Base-by-base conservation (phyloP, 2,888 invertebrate genomes). In the Caenorhabditis sp. region DNA sequence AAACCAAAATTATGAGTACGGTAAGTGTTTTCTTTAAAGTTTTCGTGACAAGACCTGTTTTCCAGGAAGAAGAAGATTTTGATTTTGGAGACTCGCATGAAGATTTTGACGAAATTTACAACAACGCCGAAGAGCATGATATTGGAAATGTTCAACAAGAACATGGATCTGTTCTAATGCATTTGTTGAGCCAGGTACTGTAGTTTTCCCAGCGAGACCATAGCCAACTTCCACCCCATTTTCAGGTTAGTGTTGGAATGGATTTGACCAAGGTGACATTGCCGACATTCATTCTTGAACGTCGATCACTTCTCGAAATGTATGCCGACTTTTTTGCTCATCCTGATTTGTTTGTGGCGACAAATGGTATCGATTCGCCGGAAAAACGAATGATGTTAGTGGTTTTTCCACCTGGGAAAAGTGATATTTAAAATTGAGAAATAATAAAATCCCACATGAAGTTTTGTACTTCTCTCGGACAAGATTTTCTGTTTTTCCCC, bases 241-340 rank as follows among this genome's bases (percentile, higher is more conserved):
- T 77, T 19, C 59, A 86, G 84, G 96, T 97, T 78, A 94, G 95
- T 89, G 96, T 97, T 87, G 97, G 97, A 76, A 99, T 99, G 99
- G 99, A 99, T 90, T 92, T 99, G 87, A 99, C 99, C 14, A 99
- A 97, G 91, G 95, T 96, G 75, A 96, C 96, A 62, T 91, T 99
- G 78, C 99, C 99, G 24, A 99, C 99, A 27, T 99, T 99, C 88
- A 99, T 99, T 83, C 90, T 99, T 84, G 99, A 99, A 89, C 92
- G 95, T 89, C 92, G 99, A 75, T 99, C 97, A 0, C 91, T 99
- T 50, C 91, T 99, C 58, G 99, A 99, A 90, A 99, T 99, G 99
- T 99, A 97, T 89, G 97, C 99, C 59, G 99, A 99, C 90, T 99
- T 97, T 88, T 97, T 99, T 90, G 96, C 99, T 14, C 99, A 99